Conservation (phyloP, 2,888 invertebrate genomes). For the Beris chalybata region DNA sequence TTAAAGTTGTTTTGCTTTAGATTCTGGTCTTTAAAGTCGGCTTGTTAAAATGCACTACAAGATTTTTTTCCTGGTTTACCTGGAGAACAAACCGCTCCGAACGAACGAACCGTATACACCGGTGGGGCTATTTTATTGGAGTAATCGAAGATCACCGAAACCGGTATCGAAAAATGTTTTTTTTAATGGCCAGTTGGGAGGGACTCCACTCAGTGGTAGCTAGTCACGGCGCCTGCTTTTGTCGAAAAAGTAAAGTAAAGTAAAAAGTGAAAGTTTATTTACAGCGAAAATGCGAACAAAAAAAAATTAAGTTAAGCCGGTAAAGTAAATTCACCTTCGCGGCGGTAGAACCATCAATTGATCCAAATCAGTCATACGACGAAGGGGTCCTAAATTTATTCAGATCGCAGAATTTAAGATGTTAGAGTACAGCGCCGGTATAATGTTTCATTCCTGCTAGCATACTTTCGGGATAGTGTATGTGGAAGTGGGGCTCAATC, state of each 20-base stretch:
- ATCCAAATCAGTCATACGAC: conserved; percentile 33
- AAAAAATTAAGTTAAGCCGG: neutral
- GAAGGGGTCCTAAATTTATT: neutral
- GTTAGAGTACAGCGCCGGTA: too few species aligned
- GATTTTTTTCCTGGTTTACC: too few species aligned
- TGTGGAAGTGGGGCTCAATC: too few species aligned
- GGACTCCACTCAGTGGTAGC: too few species aligned
- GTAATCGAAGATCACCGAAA: neutral
- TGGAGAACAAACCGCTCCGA: too few species aligned
- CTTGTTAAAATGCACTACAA: neutral
- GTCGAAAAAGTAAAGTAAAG: too few species aligned
- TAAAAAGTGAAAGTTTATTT: conserved; percentile 8
- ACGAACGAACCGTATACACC: too few species aligned
- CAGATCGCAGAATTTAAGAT: neutral
- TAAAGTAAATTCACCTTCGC: conserved; percentile 14
- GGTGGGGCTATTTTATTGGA: neutral
- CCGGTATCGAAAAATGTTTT: neutral
- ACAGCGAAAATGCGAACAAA: neutral
- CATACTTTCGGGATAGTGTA: too few species aligned
- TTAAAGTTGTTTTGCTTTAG: neutral
- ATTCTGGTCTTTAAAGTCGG: neutral
- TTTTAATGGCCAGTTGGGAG: neutral
- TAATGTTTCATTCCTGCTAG: too few species aligned
- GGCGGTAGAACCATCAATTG: conserved; percentile 30
- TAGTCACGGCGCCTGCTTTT: neutral